Evolutionary conservation across 2,888 invertebrate genomes (phyloP), one percentile per base, ranked within the genome.

Genomic region (Lampropteryx suffumata): DNA sequence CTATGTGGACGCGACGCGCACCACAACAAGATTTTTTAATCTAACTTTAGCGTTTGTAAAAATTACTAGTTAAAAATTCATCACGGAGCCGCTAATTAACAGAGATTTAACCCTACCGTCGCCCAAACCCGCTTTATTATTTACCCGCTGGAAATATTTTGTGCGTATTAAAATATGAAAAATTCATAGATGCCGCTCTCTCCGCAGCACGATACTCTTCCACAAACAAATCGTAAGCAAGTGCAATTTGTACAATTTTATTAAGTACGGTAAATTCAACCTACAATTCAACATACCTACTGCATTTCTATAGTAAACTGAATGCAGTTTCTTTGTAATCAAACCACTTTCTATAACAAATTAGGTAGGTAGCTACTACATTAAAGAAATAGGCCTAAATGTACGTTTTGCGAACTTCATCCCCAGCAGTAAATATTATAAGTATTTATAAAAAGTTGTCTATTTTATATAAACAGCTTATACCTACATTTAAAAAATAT

Each of bases 11-110:
- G 69, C 71, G 63, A 57, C 60, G 64, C 69, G 71, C 71, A 72
- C 73, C 76, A 72, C 74, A 78, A 81, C 82, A 82, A 81, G 67
- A 76, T 83, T 89, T 85, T 90, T 90, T 89, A 90, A 90, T 90
- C 87, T 84, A 90, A 90, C 89, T 90, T 90, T 85, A 82, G 82
- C 89, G 85, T 90, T 89, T 87, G 89, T 87, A 90, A 91, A 91
- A 91, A 90, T 90, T 87, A 90, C 86, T 87, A 83, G 85, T 90
- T 89, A 88, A 90, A 90, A 79, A 90, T 90, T 87, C 79, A 90
- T 78, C 71, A 74, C 76, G 53, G 69, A 71, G 82, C 84, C 82
- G 73, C 87, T 87, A 89, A 89, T 89, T 89, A 89, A 90, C 87
- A 79, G 84, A 82, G 88, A 90, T 89, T 86, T 88, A 90, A 89